These are phyloP conservation scores for Condylostylus longicornis DNA, from an alignment of 1,140 invertebrate species.

Conservation along the genomic window DNA sequence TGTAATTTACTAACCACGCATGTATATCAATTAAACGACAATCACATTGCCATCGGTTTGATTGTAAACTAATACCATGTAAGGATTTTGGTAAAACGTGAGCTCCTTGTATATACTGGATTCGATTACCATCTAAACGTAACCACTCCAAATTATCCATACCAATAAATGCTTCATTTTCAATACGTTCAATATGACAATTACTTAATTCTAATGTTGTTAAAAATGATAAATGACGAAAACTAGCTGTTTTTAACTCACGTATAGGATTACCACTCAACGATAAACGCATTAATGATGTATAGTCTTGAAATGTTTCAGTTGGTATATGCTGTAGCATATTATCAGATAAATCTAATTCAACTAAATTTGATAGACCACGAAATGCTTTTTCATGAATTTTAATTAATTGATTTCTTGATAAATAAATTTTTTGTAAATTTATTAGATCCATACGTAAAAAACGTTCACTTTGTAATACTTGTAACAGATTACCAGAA, in stretches of 20 bases:
- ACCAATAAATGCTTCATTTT: conserved; percentile 65
- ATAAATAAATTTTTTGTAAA: conserved; percentile 69
- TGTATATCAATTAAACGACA: conserved; percentile 62
- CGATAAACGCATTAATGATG: conserved; percentile 63
- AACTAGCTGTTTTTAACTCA: conserved; percentile 54
- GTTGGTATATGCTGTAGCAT: conserved; percentile 58
- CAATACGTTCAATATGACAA: conserved; percentile 60
- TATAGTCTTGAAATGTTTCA: conserved; percentile 57
- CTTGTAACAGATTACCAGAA: conserved; percentile 62
- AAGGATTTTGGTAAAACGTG: conserved; percentile 55
- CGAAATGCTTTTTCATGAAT: conserved; percentile 65
- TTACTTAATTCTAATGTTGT: conserved; percentile 66
- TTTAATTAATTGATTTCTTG: conserved; percentile 55
- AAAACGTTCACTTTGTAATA: conserved; percentile 59
- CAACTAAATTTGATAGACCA: conserved; percentile 73
- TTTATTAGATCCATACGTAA: conserved; percentile 63
- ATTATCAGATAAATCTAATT: conserved; percentile 75
- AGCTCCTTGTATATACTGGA: conserved; percentile 51
- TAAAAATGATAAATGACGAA: conserved; percentile 54
- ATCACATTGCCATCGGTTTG: conserved; percentile 80
- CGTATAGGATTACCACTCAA: conserved; percentile 68
- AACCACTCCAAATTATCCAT: conserved; percentile 69
- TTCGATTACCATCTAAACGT: conserved; percentile 63
- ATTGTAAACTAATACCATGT: conserved; percentile 63
- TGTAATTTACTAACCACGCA: conserved; percentile 58